Percentiles rank a stretch among this genome's conserved stretches.
phyloP scores from a whole-genome alignment of 2,797 vertebrate genomes.

The Naso thynnoides region DNA sequence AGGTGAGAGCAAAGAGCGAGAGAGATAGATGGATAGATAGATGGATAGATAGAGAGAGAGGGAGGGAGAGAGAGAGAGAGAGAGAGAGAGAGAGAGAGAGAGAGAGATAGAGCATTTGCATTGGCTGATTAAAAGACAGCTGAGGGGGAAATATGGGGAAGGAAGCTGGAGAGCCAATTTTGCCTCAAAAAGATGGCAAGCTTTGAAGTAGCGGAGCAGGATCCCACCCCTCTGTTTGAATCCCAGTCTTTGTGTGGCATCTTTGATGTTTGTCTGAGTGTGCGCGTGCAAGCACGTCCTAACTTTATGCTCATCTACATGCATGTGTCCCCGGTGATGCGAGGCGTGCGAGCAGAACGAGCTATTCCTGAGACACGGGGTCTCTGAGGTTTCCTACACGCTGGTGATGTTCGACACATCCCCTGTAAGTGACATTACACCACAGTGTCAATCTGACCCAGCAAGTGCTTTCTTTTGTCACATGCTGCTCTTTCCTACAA shows the following conservation, averaged over 20 bases:
- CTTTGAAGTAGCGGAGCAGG: conserved; percentile 80
- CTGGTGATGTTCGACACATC: conserved; percentile 7
- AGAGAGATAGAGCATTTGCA: conserved; percentile 57
- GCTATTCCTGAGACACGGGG: neutral
- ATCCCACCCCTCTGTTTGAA: conserved; percentile 73
- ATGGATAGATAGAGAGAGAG: conserved; percentile 8
- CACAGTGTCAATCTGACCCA: conserved; percentile 37
- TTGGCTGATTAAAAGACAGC: conserved; percentile 75
- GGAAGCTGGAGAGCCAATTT: conserved; percentile 72
- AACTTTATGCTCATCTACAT: conserved; percentile 23
- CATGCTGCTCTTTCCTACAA: conserved; percentile 22
- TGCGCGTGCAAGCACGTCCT: conserved; percentile 26
- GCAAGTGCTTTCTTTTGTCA: conserved; percentile 34
- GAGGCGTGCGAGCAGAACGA: neutral
- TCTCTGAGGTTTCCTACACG: neutral
- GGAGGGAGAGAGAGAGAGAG: neutral
- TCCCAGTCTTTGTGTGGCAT: conserved; percentile 73
- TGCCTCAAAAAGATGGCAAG: conserved; percentile 77
- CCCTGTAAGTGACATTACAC: conserved; percentile 14
- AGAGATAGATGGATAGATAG: conserved; percentile 10
- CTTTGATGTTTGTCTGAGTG: conserved; percentile 72
- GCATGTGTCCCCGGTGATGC: conserved; percentile 18
- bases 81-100: too few relatives aligned
- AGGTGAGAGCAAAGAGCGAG: conserved; percentile 51
- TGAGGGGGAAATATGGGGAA: conserved; percentile 60